These are phyloP conservation scores for Dromaius novaehollandiae DNA, from an alignment of 2,113 vertebrate genomes.

Conservation along the genomic window DNA sequence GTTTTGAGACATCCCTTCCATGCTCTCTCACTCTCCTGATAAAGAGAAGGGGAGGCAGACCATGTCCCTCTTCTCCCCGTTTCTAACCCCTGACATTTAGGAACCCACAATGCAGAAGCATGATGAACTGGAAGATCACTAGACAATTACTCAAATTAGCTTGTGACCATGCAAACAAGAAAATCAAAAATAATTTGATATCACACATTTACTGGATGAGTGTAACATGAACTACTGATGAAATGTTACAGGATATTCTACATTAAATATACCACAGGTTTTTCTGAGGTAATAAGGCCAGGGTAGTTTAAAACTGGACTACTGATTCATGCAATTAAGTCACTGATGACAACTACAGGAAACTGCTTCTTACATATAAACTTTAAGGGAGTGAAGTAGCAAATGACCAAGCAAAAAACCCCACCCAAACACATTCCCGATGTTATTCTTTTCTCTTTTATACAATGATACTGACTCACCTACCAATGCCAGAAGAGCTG, in stretches of 20 bases:
- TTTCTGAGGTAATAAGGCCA: background rate
- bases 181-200: background rate
- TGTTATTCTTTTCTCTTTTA: fast-evolving
- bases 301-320: background rate
- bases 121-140: background rate
- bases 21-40: background rate
- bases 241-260: background rate
- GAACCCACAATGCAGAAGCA: background rate
- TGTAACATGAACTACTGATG: background rate
- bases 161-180: background rate
- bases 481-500: background rate
- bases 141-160: background rate
- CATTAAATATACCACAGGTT: background rate
- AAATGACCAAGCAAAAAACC: background rate
- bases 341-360: background rate
- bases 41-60: background rate
- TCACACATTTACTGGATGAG: background rate
- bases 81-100: background rate
- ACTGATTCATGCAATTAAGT: background rate
- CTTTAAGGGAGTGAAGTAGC: fast-evolving
- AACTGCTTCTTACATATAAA: background rate
- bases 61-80: background rate
- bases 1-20: background rate
- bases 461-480: background rate
- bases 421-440: background rate